These are phyloP conservation scores for Cardinalis cardinalis DNA, from an alignment of 2,113 vertebrate species.

Conservation along the genomic window DNA sequence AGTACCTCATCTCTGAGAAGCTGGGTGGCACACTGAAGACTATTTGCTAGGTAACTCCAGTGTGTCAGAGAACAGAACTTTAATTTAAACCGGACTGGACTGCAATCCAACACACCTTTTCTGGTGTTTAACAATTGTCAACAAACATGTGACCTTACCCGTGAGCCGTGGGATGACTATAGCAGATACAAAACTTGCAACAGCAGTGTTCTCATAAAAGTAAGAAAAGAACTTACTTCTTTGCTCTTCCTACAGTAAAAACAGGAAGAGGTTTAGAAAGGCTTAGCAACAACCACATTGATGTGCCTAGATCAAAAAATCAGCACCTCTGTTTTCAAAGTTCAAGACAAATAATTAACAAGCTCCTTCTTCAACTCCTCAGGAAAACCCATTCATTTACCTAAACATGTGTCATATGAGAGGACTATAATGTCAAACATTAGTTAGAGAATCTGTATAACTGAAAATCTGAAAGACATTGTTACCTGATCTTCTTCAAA, in stretches of 20 bases:
- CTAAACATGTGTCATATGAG: neutral
- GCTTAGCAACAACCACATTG: too few relatives aligned
- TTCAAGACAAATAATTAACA: neutral
- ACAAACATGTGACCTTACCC: constrained; percentile 59
- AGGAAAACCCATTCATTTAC: neutral
- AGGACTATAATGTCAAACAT: neutral
- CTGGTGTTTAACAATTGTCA: neutral
- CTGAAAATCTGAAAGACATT: neutral
- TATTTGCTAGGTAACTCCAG: neutral
- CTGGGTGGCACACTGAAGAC: neutral
- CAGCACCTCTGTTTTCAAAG: too few relatives aligned
- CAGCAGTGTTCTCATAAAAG: too few relatives aligned
- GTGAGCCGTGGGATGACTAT: too few relatives aligned
- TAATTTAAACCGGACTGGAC: neutral
- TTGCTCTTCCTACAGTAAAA: too few relatives aligned
- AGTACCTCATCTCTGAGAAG: neutral
- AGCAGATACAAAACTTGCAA: too few relatives aligned
- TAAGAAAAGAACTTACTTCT: too few relatives aligned
- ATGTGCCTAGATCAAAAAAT: too few relatives aligned
- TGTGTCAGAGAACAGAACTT: neutral
- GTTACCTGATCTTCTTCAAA: constrained; percentile 88
- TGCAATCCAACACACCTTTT: neutral
- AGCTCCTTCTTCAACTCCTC: neutral
- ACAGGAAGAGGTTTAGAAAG: too few relatives aligned
- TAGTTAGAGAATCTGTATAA: neutral